Conservation (phyloP, 2,888 invertebrate genomes). For the Ptychoptera contaminata region DNA sequence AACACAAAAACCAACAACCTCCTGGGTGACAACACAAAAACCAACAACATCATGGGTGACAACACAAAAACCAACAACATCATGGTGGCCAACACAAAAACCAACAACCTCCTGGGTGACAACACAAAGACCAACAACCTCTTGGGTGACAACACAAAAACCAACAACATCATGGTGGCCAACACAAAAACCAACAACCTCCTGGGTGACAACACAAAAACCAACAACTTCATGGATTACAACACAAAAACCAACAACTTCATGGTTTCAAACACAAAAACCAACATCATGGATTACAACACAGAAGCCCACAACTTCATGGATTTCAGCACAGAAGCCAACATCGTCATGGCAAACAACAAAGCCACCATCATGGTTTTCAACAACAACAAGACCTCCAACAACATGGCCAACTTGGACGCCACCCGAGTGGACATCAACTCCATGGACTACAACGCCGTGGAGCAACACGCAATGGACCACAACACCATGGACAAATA, state of each 20-base stretch:
- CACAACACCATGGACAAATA: background rate
- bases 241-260: background rate
- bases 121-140: conserved; percentile 1
- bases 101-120: conserved; percentile 1
- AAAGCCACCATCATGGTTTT: no score
- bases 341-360: background rate
- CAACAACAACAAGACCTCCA: background rate
- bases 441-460: conserved; percentile 14
- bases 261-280: background rate
- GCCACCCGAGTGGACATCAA: conserved; percentile 1
- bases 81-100: conserved; percentile 9
- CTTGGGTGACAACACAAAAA: background rate
- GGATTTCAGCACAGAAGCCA: background rate
- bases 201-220: background rate
- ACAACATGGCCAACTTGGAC: background rate
- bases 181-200: background rate
- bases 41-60: background rate
- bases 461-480: conserved; percentile 15
- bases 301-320: background rate
- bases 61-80: conserved; percentile 1
- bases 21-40: background rate
- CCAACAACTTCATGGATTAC: background rate
- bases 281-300: background rate
- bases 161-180: background rate
- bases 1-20: background rate